phyloP scores from a whole-genome alignment of 2,113 vertebrate genomes.

The Chunga burmeisteri region DNA sequence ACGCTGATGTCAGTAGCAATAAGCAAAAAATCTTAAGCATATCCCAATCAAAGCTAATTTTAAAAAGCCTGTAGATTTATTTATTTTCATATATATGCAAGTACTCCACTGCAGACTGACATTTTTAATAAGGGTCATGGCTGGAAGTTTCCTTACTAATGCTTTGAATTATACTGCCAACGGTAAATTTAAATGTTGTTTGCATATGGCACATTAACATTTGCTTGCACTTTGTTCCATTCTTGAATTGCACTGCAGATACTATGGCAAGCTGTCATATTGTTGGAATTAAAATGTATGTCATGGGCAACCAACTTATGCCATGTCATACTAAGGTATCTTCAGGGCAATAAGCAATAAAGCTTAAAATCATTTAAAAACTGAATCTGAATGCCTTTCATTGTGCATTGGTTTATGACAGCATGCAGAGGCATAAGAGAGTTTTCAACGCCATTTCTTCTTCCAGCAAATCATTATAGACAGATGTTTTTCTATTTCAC shows the following conservation, averaged over 20 bases:
- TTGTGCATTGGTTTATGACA: background rate
- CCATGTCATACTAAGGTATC: background rate
- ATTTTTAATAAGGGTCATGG: background rate
- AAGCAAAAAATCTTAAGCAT: background rate
- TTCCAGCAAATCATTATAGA: background rate
- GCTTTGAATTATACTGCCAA: background rate
- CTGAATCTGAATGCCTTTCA: background rate
- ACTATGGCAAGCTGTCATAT: background rate
- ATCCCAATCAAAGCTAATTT: background rate
- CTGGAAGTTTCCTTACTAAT: background rate
- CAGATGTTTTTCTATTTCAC: background rate
- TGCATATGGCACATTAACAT: conserved; percentile 15
- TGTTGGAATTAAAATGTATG: background rate
- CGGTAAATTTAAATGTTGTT: conserved; percentile 19
- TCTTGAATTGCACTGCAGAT: background rate
- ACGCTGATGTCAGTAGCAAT: background rate
- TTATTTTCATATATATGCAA: background rate
- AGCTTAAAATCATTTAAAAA: background rate
- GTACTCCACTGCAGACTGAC: background rate
- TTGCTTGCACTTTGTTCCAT: conserved; percentile 14
- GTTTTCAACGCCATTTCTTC: background rate
- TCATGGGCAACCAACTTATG: background rate
- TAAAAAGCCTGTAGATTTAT: background rate
- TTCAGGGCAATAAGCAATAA: conserved; percentile 1
- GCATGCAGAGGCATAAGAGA: background rate